Evolutionary conservation across 2,113 vertebrate genomes (phyloP).

Genomic region (Antechinus stuartii): DNA sequence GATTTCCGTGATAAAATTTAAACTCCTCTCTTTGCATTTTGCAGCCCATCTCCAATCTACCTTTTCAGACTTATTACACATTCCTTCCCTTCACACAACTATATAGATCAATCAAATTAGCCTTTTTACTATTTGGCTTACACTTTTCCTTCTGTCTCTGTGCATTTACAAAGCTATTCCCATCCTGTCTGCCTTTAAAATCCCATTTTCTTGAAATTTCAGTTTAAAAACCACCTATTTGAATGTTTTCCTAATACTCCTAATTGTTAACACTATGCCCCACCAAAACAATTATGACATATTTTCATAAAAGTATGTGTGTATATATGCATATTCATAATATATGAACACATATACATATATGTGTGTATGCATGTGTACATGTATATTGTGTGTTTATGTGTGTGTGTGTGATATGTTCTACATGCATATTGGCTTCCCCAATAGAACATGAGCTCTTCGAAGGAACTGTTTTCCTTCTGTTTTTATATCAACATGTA

Average conservation of each 20-base stretch:
- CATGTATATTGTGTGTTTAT: not conserved
- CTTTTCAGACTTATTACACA: not conserved
- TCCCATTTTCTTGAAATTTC: not conserved
- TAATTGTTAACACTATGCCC: not conserved
- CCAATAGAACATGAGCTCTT: not conserved
- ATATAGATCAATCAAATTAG: not conserved
- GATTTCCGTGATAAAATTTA: not conserved
- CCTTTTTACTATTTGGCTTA: not conserved
- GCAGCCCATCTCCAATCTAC: not conserved
- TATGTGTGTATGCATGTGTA: not conserved
- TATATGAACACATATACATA: conserved; percentile 21
- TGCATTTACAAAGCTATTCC: not conserved
- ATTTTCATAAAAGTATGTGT: not conserved
- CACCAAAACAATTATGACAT: not conserved
- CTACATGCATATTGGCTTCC: not conserved
- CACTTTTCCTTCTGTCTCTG: not conserved
- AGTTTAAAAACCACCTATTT: not conserved
- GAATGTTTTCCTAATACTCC: not conserved
- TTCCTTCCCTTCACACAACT: not conserved
- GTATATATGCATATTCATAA: not conserved
- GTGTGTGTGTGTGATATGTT: no score
- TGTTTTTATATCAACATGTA: not conserved
- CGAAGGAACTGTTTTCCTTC: not conserved
- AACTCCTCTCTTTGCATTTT: not conserved
- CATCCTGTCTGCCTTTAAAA: not conserved